Evolutionary conservation across 2,113 vertebrate genomes (phyloP).

Genomic region (Cebidichthys violaceus): DNA sequence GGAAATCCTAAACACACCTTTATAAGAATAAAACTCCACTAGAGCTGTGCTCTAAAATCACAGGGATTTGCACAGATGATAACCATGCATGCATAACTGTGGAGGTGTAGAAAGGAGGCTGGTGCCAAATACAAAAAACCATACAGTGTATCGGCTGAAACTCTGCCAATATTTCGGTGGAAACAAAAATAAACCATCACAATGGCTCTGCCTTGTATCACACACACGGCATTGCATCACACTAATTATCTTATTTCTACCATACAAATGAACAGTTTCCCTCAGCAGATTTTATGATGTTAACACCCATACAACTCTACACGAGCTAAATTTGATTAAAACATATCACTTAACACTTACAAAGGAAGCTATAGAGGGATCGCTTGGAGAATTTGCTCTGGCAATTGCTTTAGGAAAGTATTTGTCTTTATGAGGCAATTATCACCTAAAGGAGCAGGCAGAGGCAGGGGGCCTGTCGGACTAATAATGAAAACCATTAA

Average conservation of each 20-base stretch:
- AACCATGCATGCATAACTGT: conserved; percentile 33
- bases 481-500: conserved; percentile 78
- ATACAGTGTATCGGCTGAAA: conserved; percentile 41
- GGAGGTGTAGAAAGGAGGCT: conserved; percentile 28
- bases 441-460: conserved; percentile 76
- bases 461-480: conserved; percentile 53
- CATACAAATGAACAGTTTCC: conserved; percentile 71
- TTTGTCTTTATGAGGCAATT: conserved; percentile 80
- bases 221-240: conserved; percentile 59
- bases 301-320: conserved; percentile 54
- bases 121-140: conserved; percentile 60
- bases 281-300: conserved; percentile 54
- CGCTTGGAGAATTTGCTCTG: conserved; percentile 55
- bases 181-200: conserved; percentile 69
- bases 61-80: conserved; percentile 44
- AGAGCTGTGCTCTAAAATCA: conserved; percentile 14
- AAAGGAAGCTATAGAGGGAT: conserved; percentile 60
- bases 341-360: conserved; percentile 60
- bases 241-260: conserved; percentile 62
- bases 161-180: conserved; percentile 54
- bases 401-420: conserved; percentile 73
- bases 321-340: conserved; percentile 66
- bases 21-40: conserved; percentile 29
- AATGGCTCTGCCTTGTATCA: conserved; percentile 55
- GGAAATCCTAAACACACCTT: conserved; percentile 42